A percentile compares a stretch with the other conserved stretches of the same genome.
Conservation (phyloP, 2,888 invertebrate genomes). For the Sacculina carcini region DNA sequence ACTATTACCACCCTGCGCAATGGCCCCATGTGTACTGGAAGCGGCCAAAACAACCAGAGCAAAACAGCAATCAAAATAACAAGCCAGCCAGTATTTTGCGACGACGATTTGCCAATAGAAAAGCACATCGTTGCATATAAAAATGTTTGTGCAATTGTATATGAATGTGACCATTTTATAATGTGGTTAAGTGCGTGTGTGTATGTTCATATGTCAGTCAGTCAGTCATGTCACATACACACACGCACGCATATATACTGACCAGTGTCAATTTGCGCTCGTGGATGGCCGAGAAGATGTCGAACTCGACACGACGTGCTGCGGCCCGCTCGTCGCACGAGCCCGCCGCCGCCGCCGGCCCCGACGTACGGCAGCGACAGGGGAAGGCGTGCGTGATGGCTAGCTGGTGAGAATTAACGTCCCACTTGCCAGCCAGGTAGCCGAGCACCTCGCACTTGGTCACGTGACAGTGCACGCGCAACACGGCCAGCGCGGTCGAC, state of each 20-base stretch:
- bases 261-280: constrained; percentile 51
- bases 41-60: not conserved
- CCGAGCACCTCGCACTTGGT: constrained; percentile 84
- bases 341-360: constrained; percentile 49
- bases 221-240: too few relatives aligned
- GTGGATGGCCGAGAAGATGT: constrained; percentile 58
- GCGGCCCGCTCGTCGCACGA: constrained; percentile 28
- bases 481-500: constrained; percentile 57
- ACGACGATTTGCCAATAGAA: not conserved
- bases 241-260: constrained; percentile 18
- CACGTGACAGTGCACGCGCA: constrained; percentile 80
- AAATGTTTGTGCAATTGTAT: too few relatives aligned
- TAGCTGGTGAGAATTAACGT: constrained; percentile 64
- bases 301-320: constrained; percentile 41
- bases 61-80: not conserved
- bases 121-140: too few relatives aligned
- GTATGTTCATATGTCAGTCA: too few relatives aligned
- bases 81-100: not conserved
- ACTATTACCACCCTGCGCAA: too few relatives aligned
- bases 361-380: constrained; percentile 39
- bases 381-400: constrained; percentile 70
- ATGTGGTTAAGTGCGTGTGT: too few relatives aligned
- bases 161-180: too few relatives aligned
- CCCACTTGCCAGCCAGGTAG: constrained; percentile 88
- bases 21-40: too few relatives aligned